These are phyloP conservation scores for Seira ritae DNA, from an alignment of 2,888 invertebrate genomes.

Conservation along the genomic window DNA sequence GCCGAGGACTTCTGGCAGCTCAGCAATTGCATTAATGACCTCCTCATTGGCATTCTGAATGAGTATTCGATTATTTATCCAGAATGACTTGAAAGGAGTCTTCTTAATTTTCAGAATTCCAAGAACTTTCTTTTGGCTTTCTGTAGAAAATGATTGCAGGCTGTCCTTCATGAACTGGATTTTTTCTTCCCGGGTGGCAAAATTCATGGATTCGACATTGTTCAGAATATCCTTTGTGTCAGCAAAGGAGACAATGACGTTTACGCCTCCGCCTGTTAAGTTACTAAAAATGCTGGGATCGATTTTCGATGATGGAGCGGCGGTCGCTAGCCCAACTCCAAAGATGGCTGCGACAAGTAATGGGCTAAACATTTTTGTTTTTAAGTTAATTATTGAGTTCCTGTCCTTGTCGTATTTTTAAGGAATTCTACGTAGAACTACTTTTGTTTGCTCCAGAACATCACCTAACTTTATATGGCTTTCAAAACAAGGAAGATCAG, in stretches of 20 bases:
- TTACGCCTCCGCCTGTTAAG: slow-evolving; percentile 30
- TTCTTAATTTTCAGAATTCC: too few relatives aligned
- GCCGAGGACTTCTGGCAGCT: slow-evolving; percentile 10
- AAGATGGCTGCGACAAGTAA: background rate
- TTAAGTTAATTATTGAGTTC: background rate
- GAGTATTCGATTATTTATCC: slow-evolving; percentile 53
- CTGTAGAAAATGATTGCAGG: background rate
- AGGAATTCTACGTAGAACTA: too few relatives aligned
- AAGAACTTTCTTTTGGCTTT: slow-evolving; percentile 21
- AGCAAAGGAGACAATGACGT: too few relatives aligned
- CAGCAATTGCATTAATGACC: slow-evolving; percentile 5
- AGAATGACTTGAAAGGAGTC: slow-evolving; percentile 14
- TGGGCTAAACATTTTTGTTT: background rate
- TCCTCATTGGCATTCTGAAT: background rate
- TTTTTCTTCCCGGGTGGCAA: slow-evolving; percentile 12
- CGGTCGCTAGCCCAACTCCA: background rate
- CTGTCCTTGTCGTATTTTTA: too few relatives aligned
- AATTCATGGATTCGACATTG: background rate
- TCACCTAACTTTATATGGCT: too few relatives aligned
- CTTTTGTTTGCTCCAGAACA: too few relatives aligned
- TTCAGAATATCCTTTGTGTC: background rate
- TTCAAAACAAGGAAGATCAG: too few relatives aligned
- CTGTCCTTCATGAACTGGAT: background rate
- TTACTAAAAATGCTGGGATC: slow-evolving; percentile 19
- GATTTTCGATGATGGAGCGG: background rate